phyloP scores from a whole-genome alignment of 1,140 invertebrate genomes.

The Camponotus floridanus region DNA sequence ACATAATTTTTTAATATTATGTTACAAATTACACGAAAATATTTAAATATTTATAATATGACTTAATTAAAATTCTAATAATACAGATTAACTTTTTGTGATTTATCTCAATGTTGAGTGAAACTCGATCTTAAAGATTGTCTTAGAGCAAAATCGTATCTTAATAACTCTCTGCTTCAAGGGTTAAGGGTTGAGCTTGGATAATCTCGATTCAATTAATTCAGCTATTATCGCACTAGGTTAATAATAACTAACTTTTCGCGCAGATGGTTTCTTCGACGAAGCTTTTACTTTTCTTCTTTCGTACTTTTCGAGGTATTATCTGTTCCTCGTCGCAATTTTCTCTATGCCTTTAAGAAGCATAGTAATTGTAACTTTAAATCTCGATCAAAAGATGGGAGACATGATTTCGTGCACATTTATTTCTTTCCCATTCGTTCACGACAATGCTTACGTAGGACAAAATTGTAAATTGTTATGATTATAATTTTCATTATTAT shows the following conservation, averaged over 20 bases:
- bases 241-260: slow-evolving; percentile 51
- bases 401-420: slow-evolving; percentile 14
- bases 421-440: neutral
- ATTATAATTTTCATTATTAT: slow-evolving; percentile 58
- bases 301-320: neutral
- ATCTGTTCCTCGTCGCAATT: slow-evolving; percentile 18
- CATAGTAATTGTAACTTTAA: slow-evolving; percentile 56
- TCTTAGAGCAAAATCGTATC: slow-evolving; percentile 55
- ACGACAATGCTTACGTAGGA: neutral
- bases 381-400: neutral
- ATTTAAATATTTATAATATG: neutral
- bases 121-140: slow-evolving; percentile 60
- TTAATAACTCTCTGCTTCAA: slow-evolving; percentile 58
- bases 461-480: slow-evolving; percentile 40
- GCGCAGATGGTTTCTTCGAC: slow-evolving; percentile 39
- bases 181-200: slow-evolving; percentile 54
- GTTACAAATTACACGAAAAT: neutral
- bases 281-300: slow-evolving; percentile 31
- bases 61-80: slow-evolving; percentile 17
- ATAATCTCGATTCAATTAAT: slow-evolving; percentile 63
- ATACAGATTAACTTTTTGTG: slow-evolving; percentile 40
- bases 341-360: slow-evolving; percentile 27
- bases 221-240: slow-evolving; percentile 53
- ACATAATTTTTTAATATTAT: neutral
- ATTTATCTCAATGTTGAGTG: slow-evolving; percentile 30